These are phyloP conservation scores for Calycopis cecrops DNA, from an alignment of 1,140 invertebrate species.

Conservation along the genomic window DNA sequence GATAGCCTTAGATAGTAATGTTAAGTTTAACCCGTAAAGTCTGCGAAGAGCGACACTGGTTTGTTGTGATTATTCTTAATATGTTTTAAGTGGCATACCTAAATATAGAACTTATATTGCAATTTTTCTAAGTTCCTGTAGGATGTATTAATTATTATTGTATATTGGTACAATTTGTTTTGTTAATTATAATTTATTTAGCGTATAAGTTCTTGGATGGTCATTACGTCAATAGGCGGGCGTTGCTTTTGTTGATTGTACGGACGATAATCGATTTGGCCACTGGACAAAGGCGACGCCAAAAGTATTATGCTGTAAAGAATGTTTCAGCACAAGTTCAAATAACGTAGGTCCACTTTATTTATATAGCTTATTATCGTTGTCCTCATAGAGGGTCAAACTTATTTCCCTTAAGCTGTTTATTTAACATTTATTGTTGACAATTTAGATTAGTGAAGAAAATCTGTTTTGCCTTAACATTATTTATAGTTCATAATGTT, in stretches of 20 bases:
- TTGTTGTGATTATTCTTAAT: conserved; percentile 54
- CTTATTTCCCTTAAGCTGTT: conserved; percentile 58
- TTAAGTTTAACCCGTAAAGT: conserved; percentile 43
- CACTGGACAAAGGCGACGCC: background rate
- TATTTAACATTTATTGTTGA: conserved; percentile 73
- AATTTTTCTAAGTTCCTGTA: conserved; percentile 75
- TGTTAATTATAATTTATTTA: conserved; percentile 72
- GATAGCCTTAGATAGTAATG: conserved; percentile 49
- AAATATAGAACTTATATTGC: conserved; percentile 73
- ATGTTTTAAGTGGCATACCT: conserved; percentile 71
- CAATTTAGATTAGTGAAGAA: conserved; percentile 64
- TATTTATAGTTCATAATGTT: conserved; percentile 68
- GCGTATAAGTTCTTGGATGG: conserved; percentile 43
- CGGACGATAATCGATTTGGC: no score
- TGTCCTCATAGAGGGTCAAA: conserved; percentile 42
- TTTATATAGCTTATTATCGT: conserved; percentile 63
- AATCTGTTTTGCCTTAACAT: conserved; percentile 73
- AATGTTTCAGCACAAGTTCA: conserved; percentile 68
- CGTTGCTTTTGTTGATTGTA: no score
- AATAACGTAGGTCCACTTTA: conserved; percentile 69
- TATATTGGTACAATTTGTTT: conserved; percentile 73
- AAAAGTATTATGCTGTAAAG: conserved; percentile 52
- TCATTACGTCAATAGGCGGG: no score
- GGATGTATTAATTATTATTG: conserved; percentile 72
- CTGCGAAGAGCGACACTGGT: conserved; percentile 26